phyloP scores from a whole-genome alignment of 2,797 vertebrate species.

The Microctenopoma lineatum region DNA sequence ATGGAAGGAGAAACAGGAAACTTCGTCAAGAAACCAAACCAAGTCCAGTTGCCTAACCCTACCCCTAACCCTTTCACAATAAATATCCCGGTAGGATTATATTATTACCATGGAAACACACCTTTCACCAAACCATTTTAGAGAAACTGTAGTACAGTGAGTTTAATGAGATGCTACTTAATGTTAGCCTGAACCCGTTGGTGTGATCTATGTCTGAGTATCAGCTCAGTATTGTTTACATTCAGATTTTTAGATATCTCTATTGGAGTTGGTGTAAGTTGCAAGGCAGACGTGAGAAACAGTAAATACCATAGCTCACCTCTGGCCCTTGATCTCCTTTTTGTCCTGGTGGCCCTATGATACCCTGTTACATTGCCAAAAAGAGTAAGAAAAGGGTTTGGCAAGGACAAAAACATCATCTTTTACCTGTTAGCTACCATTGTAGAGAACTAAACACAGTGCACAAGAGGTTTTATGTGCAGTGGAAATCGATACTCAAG shows the following conservation, averaged over 20 bases:
- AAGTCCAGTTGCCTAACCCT: too few relatives aligned
- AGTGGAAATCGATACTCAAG: slow-evolving; percentile 21
- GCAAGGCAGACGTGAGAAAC: slow-evolving; percentile 11
- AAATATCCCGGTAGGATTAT: background rate
- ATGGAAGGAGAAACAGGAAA: too few relatives aligned
- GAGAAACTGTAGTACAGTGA: background rate
- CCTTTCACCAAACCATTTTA: background rate
- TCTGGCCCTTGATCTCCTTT: slow-evolving; percentile 87
- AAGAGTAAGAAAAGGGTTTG: background rate
- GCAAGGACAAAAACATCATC: slow-evolving; percentile 22
- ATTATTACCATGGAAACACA: slow-evolving; percentile 3
- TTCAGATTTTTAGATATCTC: slow-evolving; percentile 7
- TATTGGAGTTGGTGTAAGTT: slow-evolving; percentile 1
- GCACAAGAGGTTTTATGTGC: slow-evolving; percentile 18
- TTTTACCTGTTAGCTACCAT: background rate
- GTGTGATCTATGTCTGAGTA: background rate
- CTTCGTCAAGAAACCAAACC: too few relatives aligned
- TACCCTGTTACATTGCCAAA: slow-evolving; percentile 80
- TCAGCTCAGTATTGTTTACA: slow-evolving; percentile 1
- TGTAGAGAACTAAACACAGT: background rate
- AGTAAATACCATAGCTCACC: slow-evolving; percentile 74
- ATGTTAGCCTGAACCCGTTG: background rate
- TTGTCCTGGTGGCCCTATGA: slow-evolving; percentile 85
- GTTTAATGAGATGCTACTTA: slow-evolving; percentile 1
- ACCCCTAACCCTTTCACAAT: background rate